Evolutionary conservation across 2,113 vertebrate species (phyloP).

Genomic region (Antigone vipio): DNA sequence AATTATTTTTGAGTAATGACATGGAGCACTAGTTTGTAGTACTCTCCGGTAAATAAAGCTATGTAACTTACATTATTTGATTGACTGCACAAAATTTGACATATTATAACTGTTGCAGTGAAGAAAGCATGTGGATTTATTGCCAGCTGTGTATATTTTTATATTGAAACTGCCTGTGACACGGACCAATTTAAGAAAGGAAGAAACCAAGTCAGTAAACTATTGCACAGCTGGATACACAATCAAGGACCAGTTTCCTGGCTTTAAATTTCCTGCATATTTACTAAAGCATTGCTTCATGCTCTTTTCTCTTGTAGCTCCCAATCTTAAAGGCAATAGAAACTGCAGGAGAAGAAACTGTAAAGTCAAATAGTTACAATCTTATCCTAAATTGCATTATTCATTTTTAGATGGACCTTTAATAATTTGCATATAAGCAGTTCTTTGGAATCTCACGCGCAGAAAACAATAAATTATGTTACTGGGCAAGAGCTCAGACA

Average conservation of each 20-base stretch:
- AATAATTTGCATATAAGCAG: background rate
- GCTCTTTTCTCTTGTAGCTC: background rate
- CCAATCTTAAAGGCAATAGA: background rate
- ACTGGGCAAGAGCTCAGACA: background rate
- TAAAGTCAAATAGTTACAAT: background rate
- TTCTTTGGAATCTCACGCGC: background rate
- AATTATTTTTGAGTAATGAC: conserved; percentile 51
- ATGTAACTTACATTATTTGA: conserved; percentile 5
- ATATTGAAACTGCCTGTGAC: background rate
- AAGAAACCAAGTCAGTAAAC: conserved; percentile 18
- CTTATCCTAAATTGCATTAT: background rate
- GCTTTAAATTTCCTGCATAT: conserved; percentile 22
- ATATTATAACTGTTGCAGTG: background rate
- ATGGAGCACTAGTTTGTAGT: background rate
- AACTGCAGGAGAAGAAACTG: background rate
- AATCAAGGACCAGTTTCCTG: background rate
- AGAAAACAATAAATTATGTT: background rate
- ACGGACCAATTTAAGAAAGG: conserved; percentile 19
- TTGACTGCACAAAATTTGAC: conserved; percentile 25
- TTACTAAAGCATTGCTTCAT: background rate
- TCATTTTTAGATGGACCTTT: background rate
- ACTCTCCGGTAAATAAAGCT: conserved; percentile 13
- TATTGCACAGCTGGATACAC: conserved; percentile 11
- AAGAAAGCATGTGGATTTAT: background rate
- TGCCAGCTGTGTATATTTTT: conserved; percentile 1